A percentile compares a stretch with the other conserved stretches of the same genome.
These are phyloP conservation scores for Rhopalosiphum nymphaeae DNA, from an alignment of 2,888 invertebrate genomes.

Conservation along the genomic window DNA sequence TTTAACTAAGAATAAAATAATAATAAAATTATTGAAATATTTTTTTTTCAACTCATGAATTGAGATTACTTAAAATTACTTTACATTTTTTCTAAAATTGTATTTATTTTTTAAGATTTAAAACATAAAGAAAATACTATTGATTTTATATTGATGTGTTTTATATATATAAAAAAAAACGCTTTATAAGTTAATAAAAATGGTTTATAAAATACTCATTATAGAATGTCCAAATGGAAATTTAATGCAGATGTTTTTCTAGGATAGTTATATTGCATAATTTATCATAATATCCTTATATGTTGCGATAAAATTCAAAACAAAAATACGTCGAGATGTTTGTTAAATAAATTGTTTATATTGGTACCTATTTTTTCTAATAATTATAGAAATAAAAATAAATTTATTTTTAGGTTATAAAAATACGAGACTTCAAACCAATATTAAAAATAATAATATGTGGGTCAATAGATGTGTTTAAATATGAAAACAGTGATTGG, in stretches of 20 bases:
- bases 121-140: too few relatives aligned
- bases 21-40: background rate
- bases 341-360: background rate
- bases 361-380: background rate
- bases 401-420: background rate
- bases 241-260: background rate
- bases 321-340: background rate
- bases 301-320: background rate
- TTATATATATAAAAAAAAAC: background rate
- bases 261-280: background rate
- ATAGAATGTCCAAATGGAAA: background rate
- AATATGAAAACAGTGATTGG: background rate
- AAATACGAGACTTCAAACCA: background rate
- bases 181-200: background rate
- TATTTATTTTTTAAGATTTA: background rate
- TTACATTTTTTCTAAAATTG: background rate
- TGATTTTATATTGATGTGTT: background rate
- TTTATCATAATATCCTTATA: background rate
- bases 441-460: background rate
- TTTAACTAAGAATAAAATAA: background rate
- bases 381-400: background rate
- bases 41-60: background rate
- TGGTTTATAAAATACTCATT: background rate
- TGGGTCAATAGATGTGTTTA: background rate
- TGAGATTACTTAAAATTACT: background rate